Conservation (phyloP, 2,797 vertebrate species). For the Caiman crocodilus region DNA sequence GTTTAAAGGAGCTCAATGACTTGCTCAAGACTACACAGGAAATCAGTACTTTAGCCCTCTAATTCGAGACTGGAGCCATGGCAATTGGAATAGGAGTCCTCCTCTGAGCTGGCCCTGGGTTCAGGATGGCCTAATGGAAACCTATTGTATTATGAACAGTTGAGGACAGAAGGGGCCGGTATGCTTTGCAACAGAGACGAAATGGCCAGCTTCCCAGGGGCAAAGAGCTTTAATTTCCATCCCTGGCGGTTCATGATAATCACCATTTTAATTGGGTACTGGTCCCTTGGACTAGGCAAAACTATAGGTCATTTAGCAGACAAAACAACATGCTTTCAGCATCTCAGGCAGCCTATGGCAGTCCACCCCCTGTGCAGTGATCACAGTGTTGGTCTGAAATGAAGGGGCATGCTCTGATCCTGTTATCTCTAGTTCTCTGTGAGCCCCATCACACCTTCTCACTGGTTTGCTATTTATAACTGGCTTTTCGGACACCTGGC, state of each 20-base stretch:
- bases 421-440: not conserved
- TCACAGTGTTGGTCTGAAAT: not conserved
- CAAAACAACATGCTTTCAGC: not conserved
- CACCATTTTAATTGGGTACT: not conserved
- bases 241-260: not conserved
- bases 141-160: no score
- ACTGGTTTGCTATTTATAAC: not conserved
- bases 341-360: not conserved
- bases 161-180: not conserved
- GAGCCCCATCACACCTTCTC: not conserved
- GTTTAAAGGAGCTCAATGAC: not conserved
- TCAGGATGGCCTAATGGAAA: not conserved
- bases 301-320: not conserved
- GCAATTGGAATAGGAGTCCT: not conserved
- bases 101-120: not conserved
- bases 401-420: not conserved
- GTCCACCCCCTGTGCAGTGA: not conserved
- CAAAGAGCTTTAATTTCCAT: not conserved
- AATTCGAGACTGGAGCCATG: not conserved
- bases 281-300: not conserved
- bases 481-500: not conserved
- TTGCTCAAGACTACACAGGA: not conserved
- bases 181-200: not conserved
- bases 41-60: not conserved
- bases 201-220: not conserved